Conservation (phyloP, 1,140 invertebrate species). For the Pogonognathellus flavescens region DNA sequence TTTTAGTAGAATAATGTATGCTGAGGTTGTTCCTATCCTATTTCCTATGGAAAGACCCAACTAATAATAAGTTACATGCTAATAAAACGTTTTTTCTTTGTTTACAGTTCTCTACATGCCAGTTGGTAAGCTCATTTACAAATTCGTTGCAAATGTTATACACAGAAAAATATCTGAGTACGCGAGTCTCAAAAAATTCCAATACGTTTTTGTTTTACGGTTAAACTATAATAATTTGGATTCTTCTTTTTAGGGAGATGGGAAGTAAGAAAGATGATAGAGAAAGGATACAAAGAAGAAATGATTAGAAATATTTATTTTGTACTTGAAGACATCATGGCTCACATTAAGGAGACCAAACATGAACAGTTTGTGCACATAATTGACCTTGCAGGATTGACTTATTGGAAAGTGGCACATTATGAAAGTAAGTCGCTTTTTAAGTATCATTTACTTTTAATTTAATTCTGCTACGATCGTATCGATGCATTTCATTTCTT, state of each 20-base stretch:
- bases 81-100: background rate
- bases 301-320: constrained; percentile 51
- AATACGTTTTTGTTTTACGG: too few species aligned
- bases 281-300: constrained; percentile 46
- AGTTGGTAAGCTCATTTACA: background rate
- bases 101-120: constrained; percentile 5
- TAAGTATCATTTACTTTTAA: too few species aligned
- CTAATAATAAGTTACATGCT: too few species aligned
- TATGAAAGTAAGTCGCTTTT: constrained; percentile 53
- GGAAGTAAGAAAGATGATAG: constrained; percentile 51
- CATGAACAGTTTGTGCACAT: constrained; percentile 54
- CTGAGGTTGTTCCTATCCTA: too few species aligned
- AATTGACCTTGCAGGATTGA: constrained; percentile 49
- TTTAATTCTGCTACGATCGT: too few species aligned
- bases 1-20: too few species aligned
- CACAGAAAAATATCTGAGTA: too few species aligned
- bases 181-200: too few species aligned
- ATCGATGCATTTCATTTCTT: too few species aligned
- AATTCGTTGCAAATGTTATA: background rate
- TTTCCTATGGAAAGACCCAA: too few species aligned
- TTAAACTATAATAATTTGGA: background rate
- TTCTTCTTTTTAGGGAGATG: constrained; percentile 13
- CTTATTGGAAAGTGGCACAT: constrained; percentile 58
- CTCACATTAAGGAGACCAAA: constrained; percentile 25
- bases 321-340: constrained; percentile 44